A percentile compares a stretch with the other conserved stretches of the same genome.
These are phyloP conservation scores for Puntigrus tetrazona DNA, from an alignment of 2,113 vertebrate species.

Conservation along the genomic window DNA sequence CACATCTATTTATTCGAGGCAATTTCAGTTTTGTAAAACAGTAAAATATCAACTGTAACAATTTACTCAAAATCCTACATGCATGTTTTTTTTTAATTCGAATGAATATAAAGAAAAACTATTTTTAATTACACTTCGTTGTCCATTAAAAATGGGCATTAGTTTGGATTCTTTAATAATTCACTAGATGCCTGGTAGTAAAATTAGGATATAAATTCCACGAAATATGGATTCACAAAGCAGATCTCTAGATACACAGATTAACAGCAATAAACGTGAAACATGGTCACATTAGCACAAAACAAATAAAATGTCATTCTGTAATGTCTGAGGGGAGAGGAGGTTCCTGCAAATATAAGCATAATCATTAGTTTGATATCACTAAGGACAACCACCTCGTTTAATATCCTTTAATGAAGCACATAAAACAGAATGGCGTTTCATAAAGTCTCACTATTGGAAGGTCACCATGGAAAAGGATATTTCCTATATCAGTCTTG, in stretches of 20 bases:
- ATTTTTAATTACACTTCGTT: neutral
- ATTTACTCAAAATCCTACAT: neutral
- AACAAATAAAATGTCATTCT: conserved; percentile 20
- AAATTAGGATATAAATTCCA: neutral
- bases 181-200: neutral
- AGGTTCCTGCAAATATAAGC: neutral
- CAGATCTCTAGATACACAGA: conserved; percentile 11
- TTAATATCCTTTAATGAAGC: conserved; percentile 37
- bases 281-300: neutral
- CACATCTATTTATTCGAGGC: neutral
- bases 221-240: neutral
- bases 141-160: neutral
- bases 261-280: conserved; percentile 18
- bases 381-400: conserved; percentile 3
- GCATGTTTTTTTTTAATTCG: neutral
- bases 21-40: neutral
- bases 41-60: too few species aligned
- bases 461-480: conserved; percentile 26
- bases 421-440: conserved; percentile 16
- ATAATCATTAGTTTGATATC: conserved; percentile 29
- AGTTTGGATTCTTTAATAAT: neutral
- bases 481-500: neutral
- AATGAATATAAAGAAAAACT: neutral
- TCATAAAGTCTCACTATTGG: conserved; percentile 17
- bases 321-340: neutral